phyloP scores from a whole-genome alignment of 2,888 invertebrate genomes.

The Matsumyia berberina region DNA sequence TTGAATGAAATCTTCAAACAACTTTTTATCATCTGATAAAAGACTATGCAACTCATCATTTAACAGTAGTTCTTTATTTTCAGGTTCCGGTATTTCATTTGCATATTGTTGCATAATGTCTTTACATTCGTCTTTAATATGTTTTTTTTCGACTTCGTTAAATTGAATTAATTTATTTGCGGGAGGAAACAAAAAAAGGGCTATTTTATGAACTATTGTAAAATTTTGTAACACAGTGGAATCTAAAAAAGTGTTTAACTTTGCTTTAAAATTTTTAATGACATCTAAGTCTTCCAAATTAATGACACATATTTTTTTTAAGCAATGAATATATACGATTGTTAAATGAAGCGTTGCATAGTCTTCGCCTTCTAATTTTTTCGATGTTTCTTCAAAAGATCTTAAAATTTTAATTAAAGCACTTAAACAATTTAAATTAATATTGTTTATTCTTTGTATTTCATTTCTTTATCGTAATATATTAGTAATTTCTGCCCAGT shows the following conservation, averaged over 20 bases:
- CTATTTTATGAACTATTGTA: conserved; percentile 39
- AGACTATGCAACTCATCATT: conserved; percentile 17
- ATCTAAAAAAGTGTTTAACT: not conserved
- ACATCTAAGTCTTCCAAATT: not conserved
- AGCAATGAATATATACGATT: not conserved
- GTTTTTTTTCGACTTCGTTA: conserved; percentile 2
- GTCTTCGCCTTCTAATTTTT: not conserved
- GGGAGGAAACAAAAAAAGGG: conserved; percentile 25
- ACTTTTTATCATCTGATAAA: conserved; percentile 18
- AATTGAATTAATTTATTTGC: conserved; percentile 32
- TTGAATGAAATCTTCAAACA: conserved; percentile 37
- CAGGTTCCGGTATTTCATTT: too few species aligned
- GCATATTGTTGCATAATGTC: conserved; percentile 3
- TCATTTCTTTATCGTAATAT: not conserved
- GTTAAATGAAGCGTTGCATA: conserved; percentile 11
- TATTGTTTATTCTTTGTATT: not conserved
- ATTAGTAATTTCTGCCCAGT: conserved; percentile 14
- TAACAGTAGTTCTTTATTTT: conserved; percentile 17
- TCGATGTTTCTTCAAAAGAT: not conserved
- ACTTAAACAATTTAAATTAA: too few species aligned
- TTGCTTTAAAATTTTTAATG: not conserved
- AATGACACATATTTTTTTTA: not conserved
- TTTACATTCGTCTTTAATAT: conserved; percentile 18
- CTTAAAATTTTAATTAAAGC: not conserved
- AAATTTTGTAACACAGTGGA: conserved; percentile 6